Evolutionary conservation across 2,113 vertebrate species (phyloP).

Genomic region (Callithrix jacchus): DNA sequence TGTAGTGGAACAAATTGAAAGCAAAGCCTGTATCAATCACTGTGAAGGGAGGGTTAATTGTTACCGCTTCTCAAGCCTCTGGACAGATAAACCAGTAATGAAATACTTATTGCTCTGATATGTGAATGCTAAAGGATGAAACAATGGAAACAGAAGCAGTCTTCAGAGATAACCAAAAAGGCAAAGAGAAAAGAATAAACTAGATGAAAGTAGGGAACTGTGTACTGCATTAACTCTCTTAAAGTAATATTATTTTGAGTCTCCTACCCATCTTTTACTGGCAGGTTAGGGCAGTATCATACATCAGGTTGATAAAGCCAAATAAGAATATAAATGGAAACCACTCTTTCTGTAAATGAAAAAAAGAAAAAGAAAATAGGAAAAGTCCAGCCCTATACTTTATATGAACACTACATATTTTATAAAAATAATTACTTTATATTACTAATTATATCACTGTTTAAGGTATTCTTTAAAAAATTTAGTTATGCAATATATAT

Average conservation of each 20-base stretch:
- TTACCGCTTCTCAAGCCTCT: constrained; percentile 93
- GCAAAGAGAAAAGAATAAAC: constrained; percentile 71
- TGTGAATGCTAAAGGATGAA: constrained; percentile 88
- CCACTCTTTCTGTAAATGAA: constrained; percentile 54
- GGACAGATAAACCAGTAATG: constrained; percentile 94
- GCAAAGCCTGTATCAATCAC: constrained; percentile 99
- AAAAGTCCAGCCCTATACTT: constrained; percentile 47
- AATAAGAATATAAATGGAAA: constrained; percentile 71
- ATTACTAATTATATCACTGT: constrained; percentile 42
- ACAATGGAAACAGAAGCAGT: constrained; percentile 86
- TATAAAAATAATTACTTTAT: constrained; percentile 68
- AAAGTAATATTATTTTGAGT: constrained; percentile 67
- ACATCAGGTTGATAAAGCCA: constrained; percentile 65
- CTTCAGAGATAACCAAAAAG: constrained; percentile 83
- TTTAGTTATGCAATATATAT: constrained; percentile 57
- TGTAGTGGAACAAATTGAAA: constrained; percentile 99
- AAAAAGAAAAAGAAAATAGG: background rate
- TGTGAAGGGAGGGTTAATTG: constrained; percentile 98
- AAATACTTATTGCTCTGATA: constrained; percentile 93
- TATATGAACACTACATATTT: constrained; percentile 60
- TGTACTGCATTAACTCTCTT: constrained; percentile 68
- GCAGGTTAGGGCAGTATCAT: constrained; percentile 62
- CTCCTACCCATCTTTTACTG: constrained; percentile 50
- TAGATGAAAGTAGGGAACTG: constrained; percentile 70
- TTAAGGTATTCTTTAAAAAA: constrained; percentile 55